Evolutionary conservation across 92 coral and sea anemone genomes (phyloP), one percentile per base, ranked within the genome.

Genomic region (Isaurus tuberculatus): DNA sequence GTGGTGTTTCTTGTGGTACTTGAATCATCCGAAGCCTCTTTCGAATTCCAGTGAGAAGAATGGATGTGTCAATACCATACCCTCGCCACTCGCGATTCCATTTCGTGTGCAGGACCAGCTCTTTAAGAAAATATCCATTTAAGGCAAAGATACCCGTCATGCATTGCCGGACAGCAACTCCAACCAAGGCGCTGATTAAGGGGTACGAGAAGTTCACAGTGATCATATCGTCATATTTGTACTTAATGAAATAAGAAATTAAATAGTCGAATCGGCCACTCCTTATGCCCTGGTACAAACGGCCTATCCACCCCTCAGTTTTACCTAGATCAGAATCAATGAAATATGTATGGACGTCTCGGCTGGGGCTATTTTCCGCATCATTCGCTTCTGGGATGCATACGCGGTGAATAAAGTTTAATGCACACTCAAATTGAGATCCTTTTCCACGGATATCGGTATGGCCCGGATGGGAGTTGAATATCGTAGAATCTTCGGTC

Each of bases 61-160:
- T 87, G 17, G 75, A 83, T 9, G 75, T 49, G 66, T 87, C 91
- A 37, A 87, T 53, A 17, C 91, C 91, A 40, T 81, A 87, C 36
- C 83, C 79, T 26, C 91, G 84, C 91, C 91, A 87, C 0, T 73
- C 69, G 15, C 20, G 49, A 16, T 25, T 23, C 87, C 91, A 87
- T 26, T 29, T 83, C 26, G 79, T 40, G 5, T 48, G 70, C 44
- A 63, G 40, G 5, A 86, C 84, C 57, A 87, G 79, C 26, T 86
- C 84, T 9, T 22, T 77, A 15, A 87, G 91, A n/a, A 77, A 25
- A 30, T 34, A 31, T 34, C 73, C 65, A 30, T 87, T 57, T 49
- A 87, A 87, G 37, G 91, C 87, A 37, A 83, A 87, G 20, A 82
- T 81, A 16, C 91, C 91, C 58, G 84, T 86, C 79, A 87, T 87